These are phyloP conservation scores for Idaea aversata DNA, from an alignment of 2,888 invertebrate species.

Conservation along the genomic window DNA sequence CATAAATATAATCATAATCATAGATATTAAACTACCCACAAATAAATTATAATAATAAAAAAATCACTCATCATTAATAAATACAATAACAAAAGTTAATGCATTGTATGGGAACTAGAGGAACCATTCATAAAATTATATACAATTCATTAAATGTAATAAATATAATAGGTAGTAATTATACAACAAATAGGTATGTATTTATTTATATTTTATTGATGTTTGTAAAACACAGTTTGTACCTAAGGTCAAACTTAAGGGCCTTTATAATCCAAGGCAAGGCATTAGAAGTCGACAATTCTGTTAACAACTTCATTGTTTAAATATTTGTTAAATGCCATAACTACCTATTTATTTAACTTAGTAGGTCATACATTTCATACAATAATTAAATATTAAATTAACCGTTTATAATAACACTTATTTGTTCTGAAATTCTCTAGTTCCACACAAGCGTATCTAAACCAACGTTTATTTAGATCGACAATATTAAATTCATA, in stretches of 20 bases:
- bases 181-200: neutral
- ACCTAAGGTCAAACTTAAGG: neutral
- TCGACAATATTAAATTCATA: neutral
- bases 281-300: neutral
- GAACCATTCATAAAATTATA: slow-evolving; percentile 6
- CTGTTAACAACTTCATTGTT: neutral
- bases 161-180: neutral
- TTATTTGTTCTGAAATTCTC: neutral
- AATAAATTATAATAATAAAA: slow-evolving; percentile 63
- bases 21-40: slow-evolving; percentile 46
- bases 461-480: neutral
- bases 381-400: no score
- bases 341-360: neutral
- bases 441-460: neutral
- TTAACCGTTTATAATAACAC: neutral
- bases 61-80: slow-evolving; percentile 70
- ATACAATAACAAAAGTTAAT: slow-evolving; percentile 65
- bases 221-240: neutral
- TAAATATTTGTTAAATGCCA: neutral
- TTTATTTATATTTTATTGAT: neutral
- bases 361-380: no score
- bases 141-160: neutral
- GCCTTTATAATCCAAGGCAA: neutral
- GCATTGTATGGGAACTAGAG: slow-evolving; percentile 47
- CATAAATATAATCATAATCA: slow-evolving; percentile 30